These are phyloP conservation scores for Ypsolopha sequella DNA, from an alignment of 2,888 invertebrate genomes.

Conservation along the genomic window DNA sequence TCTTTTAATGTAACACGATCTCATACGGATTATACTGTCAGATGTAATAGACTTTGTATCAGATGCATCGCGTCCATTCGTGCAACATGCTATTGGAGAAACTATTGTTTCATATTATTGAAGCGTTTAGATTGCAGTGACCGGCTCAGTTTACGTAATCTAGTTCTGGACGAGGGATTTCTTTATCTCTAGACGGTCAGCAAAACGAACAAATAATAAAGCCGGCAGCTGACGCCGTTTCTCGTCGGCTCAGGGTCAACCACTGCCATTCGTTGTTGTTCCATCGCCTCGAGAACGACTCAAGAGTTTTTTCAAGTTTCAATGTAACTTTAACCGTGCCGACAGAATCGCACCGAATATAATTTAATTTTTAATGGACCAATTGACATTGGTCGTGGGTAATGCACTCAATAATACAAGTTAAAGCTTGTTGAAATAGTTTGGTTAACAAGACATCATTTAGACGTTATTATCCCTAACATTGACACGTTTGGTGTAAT, in stretches of 20 bases:
- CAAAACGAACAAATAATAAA: constrained; percentile 8
- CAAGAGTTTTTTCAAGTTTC: constrained; percentile 45
- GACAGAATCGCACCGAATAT: constrained; percentile 6
- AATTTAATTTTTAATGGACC: constrained; percentile 11
- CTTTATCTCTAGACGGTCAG: constrained; percentile 5
- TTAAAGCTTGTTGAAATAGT: background rate
- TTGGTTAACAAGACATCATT: constrained; percentile 7
- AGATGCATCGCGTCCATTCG: background rate
- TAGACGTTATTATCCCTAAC: constrained; percentile 10
- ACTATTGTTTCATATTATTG: background rate
- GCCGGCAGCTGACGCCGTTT: constrained; percentile 11
- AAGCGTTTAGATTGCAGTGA: background rate
- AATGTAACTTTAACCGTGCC: constrained; percentile 22
- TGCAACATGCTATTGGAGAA: background rate
- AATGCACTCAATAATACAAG: constrained; percentile 8
- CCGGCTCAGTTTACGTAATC: background rate
- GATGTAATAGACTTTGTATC: background rate
- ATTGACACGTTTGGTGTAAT: constrained; percentile 9
- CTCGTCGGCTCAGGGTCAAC: constrained; percentile 55
- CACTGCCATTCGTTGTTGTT: constrained; percentile 38
- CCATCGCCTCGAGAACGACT: constrained; percentile 22
- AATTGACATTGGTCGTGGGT: constrained; percentile 15
- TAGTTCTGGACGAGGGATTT: background rate
- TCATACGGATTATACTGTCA: background rate
- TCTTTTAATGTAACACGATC: constrained; percentile 9